phyloP scores from a whole-genome alignment of 1,140 invertebrate species.

The Brachionus sp. region DNA sequence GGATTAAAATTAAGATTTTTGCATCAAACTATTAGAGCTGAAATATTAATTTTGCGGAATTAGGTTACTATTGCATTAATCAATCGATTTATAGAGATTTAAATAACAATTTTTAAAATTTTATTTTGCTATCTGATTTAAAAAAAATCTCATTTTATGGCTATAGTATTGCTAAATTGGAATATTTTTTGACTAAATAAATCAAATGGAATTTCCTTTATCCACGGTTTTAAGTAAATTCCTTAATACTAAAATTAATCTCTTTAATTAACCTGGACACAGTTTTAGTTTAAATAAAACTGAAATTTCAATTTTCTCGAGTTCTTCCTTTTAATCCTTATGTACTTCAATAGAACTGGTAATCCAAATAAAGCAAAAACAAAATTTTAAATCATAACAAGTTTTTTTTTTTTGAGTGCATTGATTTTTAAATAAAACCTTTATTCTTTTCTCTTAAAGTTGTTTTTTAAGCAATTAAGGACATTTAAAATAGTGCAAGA shows the following conservation, averaged over 20 bases:
- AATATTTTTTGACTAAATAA: background rate
- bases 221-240: background rate
- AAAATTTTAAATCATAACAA: background rate
- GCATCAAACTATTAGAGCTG: too few species aligned
- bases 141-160: background rate
- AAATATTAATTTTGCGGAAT: too few species aligned
- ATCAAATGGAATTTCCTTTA: background rate
- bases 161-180: background rate
- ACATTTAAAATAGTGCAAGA: background rate
- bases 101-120: too few species aligned
- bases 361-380: background rate
- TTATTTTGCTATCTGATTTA: too few species aligned
- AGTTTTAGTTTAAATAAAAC: background rate
- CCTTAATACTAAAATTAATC: background rate
- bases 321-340: background rate
- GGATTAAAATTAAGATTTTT: too few species aligned
- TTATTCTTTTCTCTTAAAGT: background rate
- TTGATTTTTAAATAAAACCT: background rate
- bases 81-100: too few species aligned
- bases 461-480: background rate
- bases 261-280: background rate
- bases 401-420: background rate
- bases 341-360: background rate
- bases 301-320: background rate
- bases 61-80: too few species aligned